phyloP scores from a whole-genome alignment of 64 coral and sea anemone species.

The Orbicella faveolata region DNA sequence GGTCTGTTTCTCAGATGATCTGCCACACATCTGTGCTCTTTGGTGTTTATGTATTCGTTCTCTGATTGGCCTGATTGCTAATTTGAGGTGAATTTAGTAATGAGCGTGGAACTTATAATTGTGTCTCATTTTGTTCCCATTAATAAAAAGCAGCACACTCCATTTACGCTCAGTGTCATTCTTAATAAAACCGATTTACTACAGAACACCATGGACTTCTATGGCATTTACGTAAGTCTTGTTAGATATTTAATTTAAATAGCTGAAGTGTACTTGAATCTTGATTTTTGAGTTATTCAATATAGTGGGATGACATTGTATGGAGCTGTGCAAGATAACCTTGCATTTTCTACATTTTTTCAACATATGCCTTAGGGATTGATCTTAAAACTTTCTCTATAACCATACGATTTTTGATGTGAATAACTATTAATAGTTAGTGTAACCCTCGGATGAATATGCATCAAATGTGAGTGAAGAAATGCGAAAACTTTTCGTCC shows the following conservation, averaged over 20 bases:
- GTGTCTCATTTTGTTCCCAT: constrained; percentile 7
- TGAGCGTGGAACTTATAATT: neutral
- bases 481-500: neutral
- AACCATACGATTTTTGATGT: neutral
- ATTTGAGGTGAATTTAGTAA: constrained; percentile 23
- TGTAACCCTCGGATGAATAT: neutral
- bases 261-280: neutral
- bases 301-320: neutral
- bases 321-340: neutral
- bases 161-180: neutral
- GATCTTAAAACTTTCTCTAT: too few relatives aligned
- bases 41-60: neutral
- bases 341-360: neutral
- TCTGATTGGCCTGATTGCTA: constrained; percentile 5
- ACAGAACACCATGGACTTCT: constrained; percentile 15
- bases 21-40: neutral
- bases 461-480: neutral
- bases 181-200: neutral
- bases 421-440: neutral
- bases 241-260: neutral
- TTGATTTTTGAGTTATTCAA: neutral
- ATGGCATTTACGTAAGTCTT: constrained; percentile 36
- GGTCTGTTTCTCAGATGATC: neutral
- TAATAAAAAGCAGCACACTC: neutral
- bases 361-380: too few relatives aligned